Evolutionary conservation across 2,113 vertebrate species (phyloP).

Genomic region (Columba janthina): DNA sequence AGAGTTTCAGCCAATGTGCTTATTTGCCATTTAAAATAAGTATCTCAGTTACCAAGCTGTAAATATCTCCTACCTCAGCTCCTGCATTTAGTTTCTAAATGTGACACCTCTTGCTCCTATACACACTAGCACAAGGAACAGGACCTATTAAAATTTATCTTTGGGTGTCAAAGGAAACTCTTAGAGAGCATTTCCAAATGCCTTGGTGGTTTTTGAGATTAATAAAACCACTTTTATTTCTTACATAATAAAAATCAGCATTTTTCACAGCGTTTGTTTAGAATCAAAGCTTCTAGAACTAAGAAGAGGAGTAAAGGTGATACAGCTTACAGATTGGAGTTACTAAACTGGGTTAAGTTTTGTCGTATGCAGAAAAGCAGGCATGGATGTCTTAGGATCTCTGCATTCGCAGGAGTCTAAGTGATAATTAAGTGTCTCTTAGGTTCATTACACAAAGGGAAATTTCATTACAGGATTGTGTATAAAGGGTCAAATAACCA

Average conservation of each 20-base stretch:
- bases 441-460: not conserved
- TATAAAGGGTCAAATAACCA: not conserved
- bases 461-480: not conserved
- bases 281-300: not conserved
- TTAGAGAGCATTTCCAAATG: slow-evolving; percentile 5
- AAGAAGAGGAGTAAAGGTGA: not conserved
- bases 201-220: not conserved
- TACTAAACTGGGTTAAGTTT: not conserved
- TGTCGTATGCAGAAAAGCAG: not conserved
- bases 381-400: not conserved
- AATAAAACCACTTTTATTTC: not conserved
- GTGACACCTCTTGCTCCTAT: slow-evolving; percentile 62
- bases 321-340: not conserved
- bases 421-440: not conserved
- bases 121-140: not conserved
- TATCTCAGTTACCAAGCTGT: slow-evolving; percentile 61
- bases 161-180: slow-evolving; percentile 35
- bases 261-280: not conserved
- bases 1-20: slow-evolving; percentile 54
- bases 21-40: slow-evolving; percentile 69
- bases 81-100: slow-evolving; percentile 59
- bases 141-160: slow-evolving; percentile 44
- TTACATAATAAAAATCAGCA: not conserved
- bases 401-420: not conserved
- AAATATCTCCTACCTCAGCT: slow-evolving; percentile 62